These are phyloP conservation scores for Hycleus phaleratus DNA, from an alignment of 1,140 invertebrate genomes.

Conservation along the genomic window DNA sequence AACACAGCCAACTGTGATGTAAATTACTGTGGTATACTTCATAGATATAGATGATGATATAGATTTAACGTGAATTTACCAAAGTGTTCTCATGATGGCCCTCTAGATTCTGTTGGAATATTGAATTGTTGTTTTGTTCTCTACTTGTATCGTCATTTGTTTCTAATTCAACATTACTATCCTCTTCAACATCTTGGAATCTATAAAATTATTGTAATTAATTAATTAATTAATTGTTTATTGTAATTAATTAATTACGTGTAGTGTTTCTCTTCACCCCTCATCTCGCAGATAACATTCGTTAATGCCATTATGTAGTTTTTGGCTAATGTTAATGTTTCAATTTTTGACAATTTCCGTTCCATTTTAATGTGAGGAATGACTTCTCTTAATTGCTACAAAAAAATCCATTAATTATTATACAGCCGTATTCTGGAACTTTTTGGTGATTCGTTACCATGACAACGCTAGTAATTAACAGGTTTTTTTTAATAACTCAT, in stretches of 20 bases:
- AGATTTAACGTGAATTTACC: conserved; percentile 25
- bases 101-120: conserved; percentile 38
- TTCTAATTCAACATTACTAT: conserved; percentile 34
- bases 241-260: conserved; percentile 28
- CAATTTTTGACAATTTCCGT: conserved; percentile 79
- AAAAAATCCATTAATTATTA: conserved; percentile 27
- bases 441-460: too few relatives aligned
- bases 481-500: too few relatives aligned
- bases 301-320: conserved; percentile 91
- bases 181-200: conserved; percentile 40
- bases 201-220: conserved; percentile 21
- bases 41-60: background rate
- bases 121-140: conserved; percentile 38
- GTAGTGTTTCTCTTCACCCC: conserved; percentile 42
- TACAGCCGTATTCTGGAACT: too few relatives aligned
- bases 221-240: background rate
- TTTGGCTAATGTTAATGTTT: conserved; percentile 84
- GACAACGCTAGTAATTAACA: too few relatives aligned
- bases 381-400: conserved; percentile 76
- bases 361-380: conserved; percentile 89
- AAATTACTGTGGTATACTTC: too few relatives aligned
- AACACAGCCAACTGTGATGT: too few relatives aligned
- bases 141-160: conserved; percentile 19
- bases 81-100: conserved; percentile 27
- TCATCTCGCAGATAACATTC: conserved; percentile 64